Percentiles rank a stretch among this genome's conserved stretches.
phyloP scores from a whole-genome alignment of 2,113 vertebrate species.

The Calyptommatus sinebrachiatus region DNA sequence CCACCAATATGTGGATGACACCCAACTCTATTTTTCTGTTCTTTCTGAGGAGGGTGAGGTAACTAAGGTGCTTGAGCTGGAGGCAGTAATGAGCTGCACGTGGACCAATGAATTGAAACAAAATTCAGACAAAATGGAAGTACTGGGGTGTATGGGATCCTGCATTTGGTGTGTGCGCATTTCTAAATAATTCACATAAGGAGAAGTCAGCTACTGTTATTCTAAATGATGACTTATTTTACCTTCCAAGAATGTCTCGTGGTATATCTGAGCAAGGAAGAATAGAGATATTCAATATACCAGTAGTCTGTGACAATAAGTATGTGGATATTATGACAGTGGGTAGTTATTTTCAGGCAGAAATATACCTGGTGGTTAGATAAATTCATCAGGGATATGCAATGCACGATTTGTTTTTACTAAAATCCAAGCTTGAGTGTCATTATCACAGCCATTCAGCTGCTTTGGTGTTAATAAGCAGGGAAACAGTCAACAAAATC shows the following conservation, averaged over 20 bases:
- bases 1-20: no score
- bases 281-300: constrained; percentile 55
- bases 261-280: constrained; percentile 43
- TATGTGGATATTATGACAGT: not conserved
- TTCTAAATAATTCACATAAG: no score
- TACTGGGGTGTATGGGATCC: no score
- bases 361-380: constrained; percentile 1
- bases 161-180: no score
- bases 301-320: not conserved
- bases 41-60: no score
- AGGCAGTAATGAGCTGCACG: no score
- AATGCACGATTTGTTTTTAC: not conserved
- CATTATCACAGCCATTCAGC: not conserved
- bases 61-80: no score
- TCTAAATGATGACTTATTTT: constrained; percentile 45
- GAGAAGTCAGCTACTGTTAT: constrained; percentile 25
- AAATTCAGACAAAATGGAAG: no score
- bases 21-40: no score
- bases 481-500: not conserved
- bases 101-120: no score
- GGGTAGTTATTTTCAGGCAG: constrained; percentile 17
- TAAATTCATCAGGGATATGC: not conserved
- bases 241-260: constrained; percentile 47
- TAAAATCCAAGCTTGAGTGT: not conserved
- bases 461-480: not conserved